phyloP scores from a whole-genome alignment of 2,797 vertebrate species.

The Coreius guichenoti region DNA sequence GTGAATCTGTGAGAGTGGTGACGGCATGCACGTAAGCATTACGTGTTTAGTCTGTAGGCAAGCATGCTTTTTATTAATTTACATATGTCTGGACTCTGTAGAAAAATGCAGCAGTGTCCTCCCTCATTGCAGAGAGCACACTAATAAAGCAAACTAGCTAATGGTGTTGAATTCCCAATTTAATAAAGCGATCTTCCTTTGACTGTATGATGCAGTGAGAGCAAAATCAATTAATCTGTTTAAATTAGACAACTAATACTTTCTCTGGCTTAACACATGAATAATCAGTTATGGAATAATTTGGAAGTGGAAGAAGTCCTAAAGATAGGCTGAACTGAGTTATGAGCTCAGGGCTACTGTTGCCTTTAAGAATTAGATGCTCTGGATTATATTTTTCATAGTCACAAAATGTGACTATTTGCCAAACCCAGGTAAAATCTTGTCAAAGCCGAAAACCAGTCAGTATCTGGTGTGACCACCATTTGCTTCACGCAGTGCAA shows the following conservation, averaged over 20 bases:
- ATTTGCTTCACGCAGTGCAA: no score
- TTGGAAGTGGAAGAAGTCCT: conserved; percentile 15
- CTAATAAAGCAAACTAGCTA: conserved; percentile 41
- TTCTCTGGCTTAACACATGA: conserved; percentile 4
- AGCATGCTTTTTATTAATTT: conserved; percentile 17
- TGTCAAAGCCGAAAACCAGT: no score
- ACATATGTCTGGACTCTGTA: neutral
- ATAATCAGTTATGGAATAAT: conserved; percentile 20
- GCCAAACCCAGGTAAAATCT: neutral
- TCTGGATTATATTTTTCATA: neutral
- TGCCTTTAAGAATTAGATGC: neutral
- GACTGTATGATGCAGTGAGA: conserved; percentile 6
- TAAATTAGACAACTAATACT: conserved; percentile 26
- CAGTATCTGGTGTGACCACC: no score
- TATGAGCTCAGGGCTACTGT: neutral
- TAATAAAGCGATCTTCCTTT: conserved; percentile 52
- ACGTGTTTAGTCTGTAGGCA: no score
- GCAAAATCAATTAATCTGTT: conserved; percentile 50
- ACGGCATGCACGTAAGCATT: no score
- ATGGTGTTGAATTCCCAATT: conserved; percentile 54
- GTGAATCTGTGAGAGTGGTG: no score
- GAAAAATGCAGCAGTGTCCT: conserved; percentile 46
- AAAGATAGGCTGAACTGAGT: conserved; percentile 1
- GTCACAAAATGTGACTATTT: neutral
- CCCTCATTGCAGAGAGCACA: conserved; percentile 13